Evolutionary conservation across 2,888 invertebrate species (phyloP).

Genomic region (Onthophagus sagittarius): DNA sequence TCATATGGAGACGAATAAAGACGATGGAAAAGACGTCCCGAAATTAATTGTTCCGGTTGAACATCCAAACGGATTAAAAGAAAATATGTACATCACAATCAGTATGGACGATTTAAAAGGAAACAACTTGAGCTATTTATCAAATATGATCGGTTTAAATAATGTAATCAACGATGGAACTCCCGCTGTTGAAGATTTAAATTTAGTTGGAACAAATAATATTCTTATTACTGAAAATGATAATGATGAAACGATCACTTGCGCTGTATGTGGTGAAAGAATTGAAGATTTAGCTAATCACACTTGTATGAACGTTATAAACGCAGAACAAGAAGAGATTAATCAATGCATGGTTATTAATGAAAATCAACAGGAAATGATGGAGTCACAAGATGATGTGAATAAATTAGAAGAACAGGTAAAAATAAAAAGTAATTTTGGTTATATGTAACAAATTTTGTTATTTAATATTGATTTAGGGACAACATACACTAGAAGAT

Average conservation of each 20-base stretch:
- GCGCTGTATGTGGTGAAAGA: conserved; percentile 23
- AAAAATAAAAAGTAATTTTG: background rate
- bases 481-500: conserved; percentile 25
- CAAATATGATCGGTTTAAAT: conserved; percentile 14
- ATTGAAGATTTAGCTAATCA: conserved; percentile 24
- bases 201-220: conserved; percentile 13
- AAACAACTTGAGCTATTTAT: conserved; percentile 14
- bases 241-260: conserved; percentile 17
- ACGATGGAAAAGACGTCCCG: background rate
- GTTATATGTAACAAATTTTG: conserved; percentile 25
- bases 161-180: background rate
- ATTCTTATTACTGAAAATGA: background rate
- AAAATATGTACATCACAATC: conserved; percentile 20
- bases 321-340: background rate
- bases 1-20: background rate
- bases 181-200: conserved; percentile 8
- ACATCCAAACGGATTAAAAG: conserved; percentile 8
- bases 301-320: conserved; percentile 19
- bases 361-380: background rate
- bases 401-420: background rate
- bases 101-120: conserved; percentile 14
- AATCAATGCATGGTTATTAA: background rate
- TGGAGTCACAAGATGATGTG: background rate
- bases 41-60: conserved; percentile 16
- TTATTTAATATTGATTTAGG: conserved; percentile 14